Evolutionary conservation across 2,888 invertebrate genomes (phyloP).

Genomic region (Drosophila algonquin): DNA sequence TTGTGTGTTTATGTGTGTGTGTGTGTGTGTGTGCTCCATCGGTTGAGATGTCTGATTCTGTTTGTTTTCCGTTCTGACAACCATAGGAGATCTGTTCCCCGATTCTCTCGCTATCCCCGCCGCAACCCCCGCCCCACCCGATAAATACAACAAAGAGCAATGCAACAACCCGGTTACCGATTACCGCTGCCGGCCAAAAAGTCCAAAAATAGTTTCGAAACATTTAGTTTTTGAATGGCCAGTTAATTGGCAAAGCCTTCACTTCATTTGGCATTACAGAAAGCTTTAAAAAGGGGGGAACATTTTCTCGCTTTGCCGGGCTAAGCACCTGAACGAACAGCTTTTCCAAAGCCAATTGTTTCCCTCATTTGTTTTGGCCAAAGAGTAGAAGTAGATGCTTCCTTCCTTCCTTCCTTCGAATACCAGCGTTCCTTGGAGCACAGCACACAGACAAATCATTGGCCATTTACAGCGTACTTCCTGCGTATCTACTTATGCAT

Average conservation of each 20-base stretch:
- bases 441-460: slow-evolving; percentile 49
- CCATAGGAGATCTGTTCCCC: slow-evolving; percentile 51
- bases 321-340: background rate
- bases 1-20: slow-evolving; percentile 1
- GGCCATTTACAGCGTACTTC: slow-evolving; percentile 47
- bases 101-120: slow-evolving; percentile 16
- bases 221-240: slow-evolving; percentile 50
- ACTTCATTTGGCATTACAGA: slow-evolving; percentile 35
- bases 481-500: slow-evolving; percentile 48
- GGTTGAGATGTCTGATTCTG: slow-evolving; percentile 46
- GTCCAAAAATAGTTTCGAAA: slow-evolving; percentile 74
- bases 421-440: background rate
- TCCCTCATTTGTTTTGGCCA: background rate
- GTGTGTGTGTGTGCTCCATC: slow-evolving; percentile 10
- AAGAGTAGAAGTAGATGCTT: background rate
- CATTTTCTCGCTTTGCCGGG: background rate
- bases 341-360: background rate
- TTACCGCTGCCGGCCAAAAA: slow-evolving; percentile 54
- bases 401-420: background rate
- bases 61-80: slow-evolving; percentile 52
- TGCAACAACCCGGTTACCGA: slow-evolving; percentile 22
- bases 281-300: background rate
- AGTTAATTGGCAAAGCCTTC: slow-evolving; percentile 36
- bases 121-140: slow-evolving; percentile 5
- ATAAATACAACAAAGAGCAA: slow-evolving; percentile 61